Base-by-base conservation (phyloP, 2,888 invertebrate genomes). In the Harpalus rufipes region DNA sequence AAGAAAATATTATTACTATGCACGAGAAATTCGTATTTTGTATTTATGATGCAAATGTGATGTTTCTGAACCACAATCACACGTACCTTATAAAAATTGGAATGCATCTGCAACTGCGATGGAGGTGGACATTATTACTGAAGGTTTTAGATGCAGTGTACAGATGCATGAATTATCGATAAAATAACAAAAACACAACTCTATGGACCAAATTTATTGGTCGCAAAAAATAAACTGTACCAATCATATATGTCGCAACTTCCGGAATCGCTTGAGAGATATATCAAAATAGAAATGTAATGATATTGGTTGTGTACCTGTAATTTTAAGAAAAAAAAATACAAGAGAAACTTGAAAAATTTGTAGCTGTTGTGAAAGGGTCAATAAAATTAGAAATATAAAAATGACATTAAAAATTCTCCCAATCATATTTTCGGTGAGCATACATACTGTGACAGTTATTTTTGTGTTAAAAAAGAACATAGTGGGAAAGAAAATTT, bases 401-500 rank as follows among this genome's bases (percentile, higher is more conserved):
- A 25, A 72, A 12, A 72, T 8, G 14, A 18, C 10, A 72, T 32
- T 32, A 3, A 32, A 32, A 32, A 32, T 32, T 32, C 32, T 32
- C 32, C 32, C 32, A 32, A 32, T 32, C 72, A 72, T 25, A 32
- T 72, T 1, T 72, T 72, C 14, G 39, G 39, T 10, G 32, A 72
- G 10, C 72, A 72, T 12, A 25, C 8, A 12, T 7, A 72, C n/a
- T 72, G 41, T 44, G 6, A 7, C 44, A 32, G 32, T 32, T 6
- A 32, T 32, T 32, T 32, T 32, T 32, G 32, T 32, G 25, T 39
- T 12, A 21, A 72, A 63, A 63, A 12, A 10, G 32, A 32, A 32
- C 32, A 18, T 18, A 21, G 3, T 92, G 92, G 41, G 21, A 14
- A 32, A 85, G 59, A 14, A 12, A 44, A 18, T 32, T 85, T 7